Evolutionary conservation across 2,888 invertebrate species (phyloP), one percentile per base, ranked within the genome.

Genomic region (Drosophila borborema): DNA sequence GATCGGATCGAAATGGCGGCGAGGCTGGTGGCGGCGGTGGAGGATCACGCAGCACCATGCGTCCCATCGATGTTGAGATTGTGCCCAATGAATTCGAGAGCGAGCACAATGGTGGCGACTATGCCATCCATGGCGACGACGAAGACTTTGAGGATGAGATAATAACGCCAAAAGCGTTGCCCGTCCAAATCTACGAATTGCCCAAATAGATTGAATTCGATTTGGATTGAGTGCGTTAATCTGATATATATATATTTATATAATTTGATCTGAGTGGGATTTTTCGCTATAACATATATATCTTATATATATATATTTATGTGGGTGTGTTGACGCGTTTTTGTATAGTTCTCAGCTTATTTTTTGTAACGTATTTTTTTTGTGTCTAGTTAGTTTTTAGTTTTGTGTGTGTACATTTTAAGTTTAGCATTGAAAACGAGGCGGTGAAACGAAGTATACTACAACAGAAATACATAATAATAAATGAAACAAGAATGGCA

Each of bases 151-250:
- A 92, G 79, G 93, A 93, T 89, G 93, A 93, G 81, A 91, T 93
- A 59, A 92, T 93, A 64, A 93, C 93, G 82, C 93, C 93, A 58
- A 93, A 93, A 88, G 93, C 93, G 83, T 82, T 93, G 82, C 93
- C 93, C 85, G 92, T 93, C 86, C 91, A 91, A 74, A 90, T 91
- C 72, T 92, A 91, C 73, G 91, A 92, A 75, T 87, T 92, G 80
- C 92, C 92, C 83, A 92, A 93, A 85, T 92, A 92, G 80, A 74
- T 16, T 45, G 9, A 41, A 3, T 58, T 23, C 41, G 28, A 18
- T 20, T 23, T 18, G 12, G 34, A 40, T 58, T 20, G 31, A 49
- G 49, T 51, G 34, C 49, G 12, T 12, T 23, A 38, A 54, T 54
- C 28, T 40, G 23, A 38, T 40, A 20, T 23, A 23, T 20, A 48